Evolutionary conservation across 92 coral and sea anemone genomes (phyloP).

Genomic region (Pocillopora grandis): DNA sequence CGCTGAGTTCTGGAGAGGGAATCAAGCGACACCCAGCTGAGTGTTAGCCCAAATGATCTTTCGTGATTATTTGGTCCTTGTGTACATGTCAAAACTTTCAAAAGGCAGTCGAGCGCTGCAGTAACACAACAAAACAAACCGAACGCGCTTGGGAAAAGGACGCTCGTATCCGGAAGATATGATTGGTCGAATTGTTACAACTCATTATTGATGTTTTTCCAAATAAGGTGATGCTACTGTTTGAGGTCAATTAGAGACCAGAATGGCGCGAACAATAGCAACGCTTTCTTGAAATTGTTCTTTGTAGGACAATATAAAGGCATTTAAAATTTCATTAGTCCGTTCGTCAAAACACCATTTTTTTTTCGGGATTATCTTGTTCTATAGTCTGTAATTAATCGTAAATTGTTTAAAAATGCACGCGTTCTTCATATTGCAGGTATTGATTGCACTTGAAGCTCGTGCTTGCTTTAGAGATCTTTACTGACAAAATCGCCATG

Average conservation of each 20-base stretch:
- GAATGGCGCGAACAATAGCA: conserved; percentile 81
- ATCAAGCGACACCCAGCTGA: conserved; percentile 46
- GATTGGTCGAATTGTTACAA: conserved; percentile 75
- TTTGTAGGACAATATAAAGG: background rate
- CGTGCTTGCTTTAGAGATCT: no score
- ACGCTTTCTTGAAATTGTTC: conserved; percentile 22
- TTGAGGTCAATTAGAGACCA: conserved; percentile 27
- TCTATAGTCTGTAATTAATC: conserved; percentile 4
- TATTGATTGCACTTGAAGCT: no score
- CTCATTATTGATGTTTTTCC: conserved; percentile 53
- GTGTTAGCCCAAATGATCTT: conserved; percentile 18
- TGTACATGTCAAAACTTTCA: conserved; percentile 39
- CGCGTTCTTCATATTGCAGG: background rate
- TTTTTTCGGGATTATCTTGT: conserved; percentile 13
- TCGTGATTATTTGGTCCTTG: conserved; percentile 14
- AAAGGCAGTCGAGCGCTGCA: conserved; percentile 48
- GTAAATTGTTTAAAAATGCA: background rate
- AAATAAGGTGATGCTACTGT: conserved; percentile 62
- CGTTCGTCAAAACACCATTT: background rate
- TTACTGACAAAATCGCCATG: no score
- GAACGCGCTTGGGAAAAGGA: conserved; percentile 76
- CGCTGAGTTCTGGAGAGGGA: background rate
- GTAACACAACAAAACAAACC: conserved; percentile 31
- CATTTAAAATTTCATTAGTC: background rate
- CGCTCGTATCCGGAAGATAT: conserved; percentile 66